These are phyloP conservation scores for Etheostoma spectabile DNA, from an alignment of 2,113 vertebrate species.

Conservation along the genomic window DNA sequence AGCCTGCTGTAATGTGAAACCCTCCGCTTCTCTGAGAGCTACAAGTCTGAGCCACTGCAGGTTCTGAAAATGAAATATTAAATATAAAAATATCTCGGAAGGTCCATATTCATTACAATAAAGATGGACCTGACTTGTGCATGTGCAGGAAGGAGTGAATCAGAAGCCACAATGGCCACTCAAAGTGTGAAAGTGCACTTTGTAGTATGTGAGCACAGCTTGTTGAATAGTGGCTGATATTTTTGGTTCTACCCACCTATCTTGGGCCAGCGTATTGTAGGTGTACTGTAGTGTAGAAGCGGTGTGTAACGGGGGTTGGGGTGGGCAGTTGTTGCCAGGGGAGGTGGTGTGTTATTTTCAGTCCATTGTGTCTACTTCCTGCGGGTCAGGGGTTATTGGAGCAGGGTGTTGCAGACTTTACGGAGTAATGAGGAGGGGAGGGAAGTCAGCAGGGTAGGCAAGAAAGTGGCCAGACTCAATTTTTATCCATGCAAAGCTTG, in stretches of 20 bases:
- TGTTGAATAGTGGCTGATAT: constrained; percentile 55
- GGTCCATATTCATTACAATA: not conserved
- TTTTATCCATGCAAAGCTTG: constrained; percentile 51
- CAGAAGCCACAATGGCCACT: constrained; percentile 27
- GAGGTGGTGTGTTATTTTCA: constrained; percentile 92
- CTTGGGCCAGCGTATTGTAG: constrained; percentile 48
- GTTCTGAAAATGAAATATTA: not conserved
- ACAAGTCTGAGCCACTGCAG: constrained; percentile 12
- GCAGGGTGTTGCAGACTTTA: constrained; percentile 89
- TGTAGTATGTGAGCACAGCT: constrained; percentile 48
- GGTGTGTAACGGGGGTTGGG: constrained; percentile 59
- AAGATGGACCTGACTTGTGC: not conserved
- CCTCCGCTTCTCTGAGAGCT: constrained; percentile 20
- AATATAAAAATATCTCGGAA: constrained; percentile 6
- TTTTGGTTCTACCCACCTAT: constrained; percentile 66
- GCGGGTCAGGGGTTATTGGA: constrained; percentile 93
- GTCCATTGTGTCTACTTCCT: constrained; percentile 96
- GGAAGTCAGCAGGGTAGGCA: constrained; percentile 77
- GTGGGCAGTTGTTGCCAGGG: constrained; percentile 79
- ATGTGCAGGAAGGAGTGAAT: constrained; percentile 25
- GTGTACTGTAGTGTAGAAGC: constrained; percentile 48
- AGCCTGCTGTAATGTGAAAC: constrained; percentile 64
- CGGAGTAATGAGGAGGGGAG: constrained; percentile 75
- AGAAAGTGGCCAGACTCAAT: constrained; percentile 82
- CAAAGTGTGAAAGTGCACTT: constrained; percentile 28